These are phyloP conservation scores for Gobiocypris rarus DNA, from an alignment of 2,113 vertebrate genomes.

Conservation along the genomic window DNA sequence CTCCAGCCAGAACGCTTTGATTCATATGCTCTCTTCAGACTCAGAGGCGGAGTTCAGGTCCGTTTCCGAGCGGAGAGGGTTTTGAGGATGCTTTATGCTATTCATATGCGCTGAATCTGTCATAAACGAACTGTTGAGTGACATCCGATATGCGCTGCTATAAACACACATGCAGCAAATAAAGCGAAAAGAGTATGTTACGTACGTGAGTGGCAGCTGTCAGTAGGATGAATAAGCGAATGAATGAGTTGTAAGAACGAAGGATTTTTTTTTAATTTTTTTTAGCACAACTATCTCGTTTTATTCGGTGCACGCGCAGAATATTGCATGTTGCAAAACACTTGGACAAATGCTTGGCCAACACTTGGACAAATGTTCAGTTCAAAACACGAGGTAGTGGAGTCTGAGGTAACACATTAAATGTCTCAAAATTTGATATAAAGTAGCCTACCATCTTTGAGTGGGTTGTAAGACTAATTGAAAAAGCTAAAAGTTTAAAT, in stretches of 20 bases:
- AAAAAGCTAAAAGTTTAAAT: not conserved
- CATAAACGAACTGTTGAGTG: not conserved
- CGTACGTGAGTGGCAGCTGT: conserved; percentile 62
- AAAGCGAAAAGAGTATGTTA: conserved; percentile 54
- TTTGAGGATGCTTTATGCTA: not conserved
- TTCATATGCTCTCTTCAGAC: not conserved
- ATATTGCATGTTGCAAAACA: not conserved
- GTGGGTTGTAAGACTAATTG: not conserved
- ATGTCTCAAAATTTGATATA: not conserved
- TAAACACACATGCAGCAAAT: not conserved
- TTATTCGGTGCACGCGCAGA: not conserved
- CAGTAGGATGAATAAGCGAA: conserved; percentile 62
- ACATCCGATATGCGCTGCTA: not conserved
- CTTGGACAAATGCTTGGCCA: not conserved
- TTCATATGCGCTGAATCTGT: not conserved
- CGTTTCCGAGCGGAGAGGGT: not conserved
- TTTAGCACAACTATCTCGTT: not conserved
- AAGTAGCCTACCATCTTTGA: not conserved
- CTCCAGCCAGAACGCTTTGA: not conserved
- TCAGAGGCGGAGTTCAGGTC: not conserved
- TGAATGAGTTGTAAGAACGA: not conserved
- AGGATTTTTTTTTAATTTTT: not conserved
- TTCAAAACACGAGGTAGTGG: not conserved
- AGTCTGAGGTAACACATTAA: not conserved
- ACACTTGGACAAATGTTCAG: not conserved